Percentiles rank a stretch among this genome's conserved stretches.
Conservation (phyloP, 2,113 vertebrate species). For the Protobothrops mucrosquamatus region DNA sequence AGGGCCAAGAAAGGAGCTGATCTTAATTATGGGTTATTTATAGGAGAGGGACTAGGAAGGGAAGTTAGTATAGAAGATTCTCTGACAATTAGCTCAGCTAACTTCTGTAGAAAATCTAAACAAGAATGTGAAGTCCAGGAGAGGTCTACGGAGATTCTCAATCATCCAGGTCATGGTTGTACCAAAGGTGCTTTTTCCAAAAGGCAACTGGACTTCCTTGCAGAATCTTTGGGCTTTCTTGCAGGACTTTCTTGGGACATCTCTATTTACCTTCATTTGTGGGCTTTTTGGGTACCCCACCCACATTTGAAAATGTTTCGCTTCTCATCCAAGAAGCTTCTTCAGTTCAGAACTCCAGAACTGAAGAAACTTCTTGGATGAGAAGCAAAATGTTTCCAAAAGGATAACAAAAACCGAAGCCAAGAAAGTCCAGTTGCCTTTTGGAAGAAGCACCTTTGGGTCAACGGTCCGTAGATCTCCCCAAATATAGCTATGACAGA, state of each 20-base stretch:
- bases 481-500: not conserved
- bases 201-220: not conserved
- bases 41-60: not conserved
- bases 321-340: not conserved
- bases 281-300: not conserved
- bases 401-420: not conserved
- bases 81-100: not conserved
- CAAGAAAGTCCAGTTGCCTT: not conserved
- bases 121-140: not conserved
- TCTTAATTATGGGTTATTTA: constrained; percentile 22
- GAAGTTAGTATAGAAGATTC: not conserved
- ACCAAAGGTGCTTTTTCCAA: not conserved
- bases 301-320: not conserved
- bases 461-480: not conserved
- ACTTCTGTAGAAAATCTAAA: not conserved
- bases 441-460: no score
- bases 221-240: no score
- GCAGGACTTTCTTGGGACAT: not conserved
- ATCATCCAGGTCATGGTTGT: not conserved
- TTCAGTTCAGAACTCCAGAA: not conserved
- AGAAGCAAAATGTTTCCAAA: not conserved
- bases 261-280: not conserved
- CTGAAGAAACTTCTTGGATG: not conserved
- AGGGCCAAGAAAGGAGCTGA: constrained; percentile 43
- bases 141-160: not conserved